These are phyloP conservation scores for Myotis myotis DNA, from an alignment of 2,797 vertebrate genomes.

Conservation along the genomic window DNA sequence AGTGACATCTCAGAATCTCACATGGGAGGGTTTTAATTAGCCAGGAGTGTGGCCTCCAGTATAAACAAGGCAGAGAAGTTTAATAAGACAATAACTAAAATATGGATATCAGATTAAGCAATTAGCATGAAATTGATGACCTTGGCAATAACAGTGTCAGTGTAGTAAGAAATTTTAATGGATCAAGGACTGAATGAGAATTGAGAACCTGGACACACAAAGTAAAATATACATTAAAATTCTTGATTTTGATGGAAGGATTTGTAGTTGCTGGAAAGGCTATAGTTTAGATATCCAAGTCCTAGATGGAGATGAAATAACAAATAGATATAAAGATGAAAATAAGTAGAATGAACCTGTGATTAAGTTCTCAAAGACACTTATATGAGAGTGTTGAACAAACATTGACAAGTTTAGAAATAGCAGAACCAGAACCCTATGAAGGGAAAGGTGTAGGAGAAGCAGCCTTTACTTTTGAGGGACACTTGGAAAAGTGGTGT, in stretches of 20 bases:
- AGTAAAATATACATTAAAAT: not conserved
- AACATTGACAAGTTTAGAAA: not conserved
- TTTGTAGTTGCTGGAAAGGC: not conserved
- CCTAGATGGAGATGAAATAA: not conserved
- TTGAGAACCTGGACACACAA: not conserved
- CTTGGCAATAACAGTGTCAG: not conserved
- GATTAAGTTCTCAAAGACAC: not conserved
- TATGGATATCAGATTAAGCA: not conserved
- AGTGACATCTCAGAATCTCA: not conserved
- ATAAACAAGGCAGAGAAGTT: not conserved
- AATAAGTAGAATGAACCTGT: not conserved
- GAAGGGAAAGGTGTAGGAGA: not conserved
- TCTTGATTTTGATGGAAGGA: not conserved
- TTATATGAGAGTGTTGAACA: not conserved
- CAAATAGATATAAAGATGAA: not conserved
- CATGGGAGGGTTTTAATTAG: not conserved
- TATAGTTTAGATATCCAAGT: not conserved
- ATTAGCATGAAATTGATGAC: not conserved
- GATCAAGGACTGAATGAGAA: not conserved
- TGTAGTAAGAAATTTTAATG: not conserved
- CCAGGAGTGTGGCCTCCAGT: not conserved
- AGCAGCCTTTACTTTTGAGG: not conserved
- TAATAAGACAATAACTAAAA: not conserved
- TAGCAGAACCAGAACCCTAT: not conserved
- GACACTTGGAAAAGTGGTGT: not conserved